Evolutionary conservation across 2,888 invertebrate species (phyloP).

Genomic region (Hecatera dysodea): DNA sequence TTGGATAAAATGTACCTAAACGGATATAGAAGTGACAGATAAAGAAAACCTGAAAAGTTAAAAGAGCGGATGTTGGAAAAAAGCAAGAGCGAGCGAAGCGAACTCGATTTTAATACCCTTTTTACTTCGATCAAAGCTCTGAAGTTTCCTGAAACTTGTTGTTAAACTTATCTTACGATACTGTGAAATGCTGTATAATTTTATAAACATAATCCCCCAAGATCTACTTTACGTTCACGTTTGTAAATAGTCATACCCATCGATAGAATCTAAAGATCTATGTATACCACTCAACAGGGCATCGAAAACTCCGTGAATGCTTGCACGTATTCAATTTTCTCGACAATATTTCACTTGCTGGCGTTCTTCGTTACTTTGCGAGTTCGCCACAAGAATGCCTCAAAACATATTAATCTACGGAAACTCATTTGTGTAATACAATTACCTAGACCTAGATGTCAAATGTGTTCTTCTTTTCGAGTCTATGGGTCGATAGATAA

Average conservation of each 20-base stretch:
- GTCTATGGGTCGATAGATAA: slow-evolving; percentile 1
- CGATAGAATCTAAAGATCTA: slow-evolving; percentile 51
- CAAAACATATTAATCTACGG: slow-evolving; percentile 75
- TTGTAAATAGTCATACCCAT: slow-evolving; percentile 42
- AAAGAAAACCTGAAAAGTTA: neutral
- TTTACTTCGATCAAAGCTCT: neutral
- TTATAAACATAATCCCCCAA: too few species aligned
- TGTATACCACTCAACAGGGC: slow-evolving; percentile 51
- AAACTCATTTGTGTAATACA: slow-evolving; percentile 67
- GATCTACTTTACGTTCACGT: slow-evolving; percentile 13
- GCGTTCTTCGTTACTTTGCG: slow-evolving; percentile 77
- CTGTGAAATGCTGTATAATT: neutral
- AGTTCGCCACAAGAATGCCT: slow-evolving; percentile 74
- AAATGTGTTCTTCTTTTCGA: slow-evolving; percentile 11
- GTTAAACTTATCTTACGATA: neutral
- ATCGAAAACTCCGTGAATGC: slow-evolving; percentile 79
- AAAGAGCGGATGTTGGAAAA: neutral
- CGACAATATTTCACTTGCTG: slow-evolving; percentile 85
- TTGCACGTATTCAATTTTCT: slow-evolving; percentile 87
- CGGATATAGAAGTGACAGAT: neutral
- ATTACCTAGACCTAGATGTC: slow-evolving; percentile 63
- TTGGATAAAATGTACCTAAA: too few species aligned
- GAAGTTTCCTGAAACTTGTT: neutral
- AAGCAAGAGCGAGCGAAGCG: neutral
- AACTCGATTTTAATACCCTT: too few species aligned